Percentiles rank a stretch among this genome's conserved stretches.
These are phyloP conservation scores for Temnothorax rugatulus DNA, from an alignment of 2,888 invertebrate species.

Conservation along the genomic window DNA sequence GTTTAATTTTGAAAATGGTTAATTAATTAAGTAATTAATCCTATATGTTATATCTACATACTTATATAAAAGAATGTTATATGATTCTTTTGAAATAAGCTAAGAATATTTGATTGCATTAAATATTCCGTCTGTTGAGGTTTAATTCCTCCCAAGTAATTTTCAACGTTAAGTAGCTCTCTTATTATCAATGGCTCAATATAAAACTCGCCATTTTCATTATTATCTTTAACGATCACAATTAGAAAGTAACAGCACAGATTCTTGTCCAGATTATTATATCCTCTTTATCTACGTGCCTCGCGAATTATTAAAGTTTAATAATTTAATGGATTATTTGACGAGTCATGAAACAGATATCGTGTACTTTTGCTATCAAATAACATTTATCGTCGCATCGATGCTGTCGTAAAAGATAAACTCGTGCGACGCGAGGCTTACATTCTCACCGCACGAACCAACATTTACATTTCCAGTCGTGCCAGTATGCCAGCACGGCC, in stretches of 20 bases:
- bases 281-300: background rate
- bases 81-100: background rate
- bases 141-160: background rate
- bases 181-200: background rate
- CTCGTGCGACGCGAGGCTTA: background rate
- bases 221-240: background rate
- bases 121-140: background rate
- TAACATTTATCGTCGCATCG: background rate
- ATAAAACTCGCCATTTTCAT: background rate
- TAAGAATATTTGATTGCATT: background rate
- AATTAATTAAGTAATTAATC: background rate
- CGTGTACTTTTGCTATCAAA: background rate
- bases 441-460: constrained; percentile 25
- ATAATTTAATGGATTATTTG: background rate
- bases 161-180: background rate
- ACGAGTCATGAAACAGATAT: background rate
- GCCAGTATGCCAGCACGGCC: constrained; percentile 91
- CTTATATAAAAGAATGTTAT: background rate
- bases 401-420: background rate
- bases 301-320: background rate
- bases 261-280: background rate
- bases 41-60: background rate
- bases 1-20: background rate
- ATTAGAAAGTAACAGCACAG: background rate
- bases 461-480: constrained; percentile 87